Percentiles rank a stretch among this genome's conserved stretches.
These are phyloP conservation scores for Drosophila novamexicana DNA, from an alignment of 1,140 invertebrate genomes.

Conservation along the genomic window DNA sequence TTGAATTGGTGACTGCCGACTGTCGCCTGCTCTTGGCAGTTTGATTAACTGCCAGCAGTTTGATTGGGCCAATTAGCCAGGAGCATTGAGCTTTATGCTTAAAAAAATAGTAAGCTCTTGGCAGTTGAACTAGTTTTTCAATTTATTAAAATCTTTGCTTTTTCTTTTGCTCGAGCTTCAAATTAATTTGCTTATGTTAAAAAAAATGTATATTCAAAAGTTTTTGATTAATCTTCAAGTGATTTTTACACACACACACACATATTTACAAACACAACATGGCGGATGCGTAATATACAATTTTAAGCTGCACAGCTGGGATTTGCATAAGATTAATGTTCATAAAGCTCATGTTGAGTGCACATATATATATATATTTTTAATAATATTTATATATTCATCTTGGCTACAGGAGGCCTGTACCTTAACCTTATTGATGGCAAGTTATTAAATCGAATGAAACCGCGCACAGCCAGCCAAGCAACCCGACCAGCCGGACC, in stretches of 20 bases:
- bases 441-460: slow-evolving; percentile 63
- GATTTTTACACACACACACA: slow-evolving; percentile 1
- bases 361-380: slow-evolving; percentile 25
- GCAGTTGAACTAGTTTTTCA: slow-evolving; percentile 10
- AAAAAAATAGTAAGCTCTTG: slow-evolving; percentile 34
- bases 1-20: slow-evolving; percentile 36
- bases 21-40: slow-evolving; percentile 65
- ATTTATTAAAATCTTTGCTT: background rate
- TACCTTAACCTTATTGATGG: slow-evolving; percentile 56
- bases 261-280: background rate
- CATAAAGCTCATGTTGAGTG: slow-evolving; percentile 3
- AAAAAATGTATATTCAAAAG: background rate
- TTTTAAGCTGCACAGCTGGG: slow-evolving; percentile 44
- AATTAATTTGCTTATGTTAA: background rate
- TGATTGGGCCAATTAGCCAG: slow-evolving; percentile 75
- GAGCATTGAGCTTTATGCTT: slow-evolving; percentile 37
- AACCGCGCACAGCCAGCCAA: slow-evolving; percentile 26
- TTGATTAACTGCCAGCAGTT: slow-evolving; percentile 50
- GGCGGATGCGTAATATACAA: slow-evolving; percentile 48
- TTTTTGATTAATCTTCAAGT: background rate
- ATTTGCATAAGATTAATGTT: slow-evolving; percentile 60
- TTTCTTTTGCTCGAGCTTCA: background rate
- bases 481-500: slow-evolving; percentile 33
- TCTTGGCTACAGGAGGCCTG: slow-evolving; percentile 17
- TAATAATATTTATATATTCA: slow-evolving; percentile 48